Conservation (phyloP, 2,113 vertebrate genomes). For the Rallus limicola region DNA sequence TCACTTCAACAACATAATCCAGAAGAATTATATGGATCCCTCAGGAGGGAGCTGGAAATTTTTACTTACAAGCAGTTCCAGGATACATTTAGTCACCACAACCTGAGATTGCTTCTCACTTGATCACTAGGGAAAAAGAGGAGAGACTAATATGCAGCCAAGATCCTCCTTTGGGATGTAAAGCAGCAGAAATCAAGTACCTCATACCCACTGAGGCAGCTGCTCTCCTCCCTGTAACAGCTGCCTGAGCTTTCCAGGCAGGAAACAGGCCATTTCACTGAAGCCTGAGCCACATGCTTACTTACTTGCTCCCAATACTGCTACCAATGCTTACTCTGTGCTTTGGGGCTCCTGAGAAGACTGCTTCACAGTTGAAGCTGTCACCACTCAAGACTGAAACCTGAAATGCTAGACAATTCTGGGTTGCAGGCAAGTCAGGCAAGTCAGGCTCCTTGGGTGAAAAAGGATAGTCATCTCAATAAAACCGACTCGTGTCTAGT, state of each 20-base stretch:
- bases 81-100: not conserved
- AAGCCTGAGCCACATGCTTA: not conserved
- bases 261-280: not conserved
- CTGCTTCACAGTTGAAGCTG: not conserved
- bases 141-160: not conserved
- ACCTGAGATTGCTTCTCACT: not conserved
- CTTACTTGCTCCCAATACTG: not conserved
- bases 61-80: constrained; percentile 11
- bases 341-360: not conserved
- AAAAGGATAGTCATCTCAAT: not conserved
- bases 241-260: not conserved
- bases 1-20: not conserved
- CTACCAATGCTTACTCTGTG: not conserved
- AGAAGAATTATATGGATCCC: not conserved
- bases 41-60: not conserved
- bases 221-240: not conserved
- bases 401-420: not conserved
- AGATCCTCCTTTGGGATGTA: not conserved
- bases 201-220: not conserved
- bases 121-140: not conserved
- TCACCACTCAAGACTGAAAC: not conserved
- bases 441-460: not conserved
- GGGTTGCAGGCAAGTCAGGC: not conserved
- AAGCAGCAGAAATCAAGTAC: not conserved
- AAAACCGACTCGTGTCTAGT: not conserved